phyloP scores from a whole-genome alignment of 2,113 vertebrate species.

The Heterotilapia buettikoferi region DNA sequence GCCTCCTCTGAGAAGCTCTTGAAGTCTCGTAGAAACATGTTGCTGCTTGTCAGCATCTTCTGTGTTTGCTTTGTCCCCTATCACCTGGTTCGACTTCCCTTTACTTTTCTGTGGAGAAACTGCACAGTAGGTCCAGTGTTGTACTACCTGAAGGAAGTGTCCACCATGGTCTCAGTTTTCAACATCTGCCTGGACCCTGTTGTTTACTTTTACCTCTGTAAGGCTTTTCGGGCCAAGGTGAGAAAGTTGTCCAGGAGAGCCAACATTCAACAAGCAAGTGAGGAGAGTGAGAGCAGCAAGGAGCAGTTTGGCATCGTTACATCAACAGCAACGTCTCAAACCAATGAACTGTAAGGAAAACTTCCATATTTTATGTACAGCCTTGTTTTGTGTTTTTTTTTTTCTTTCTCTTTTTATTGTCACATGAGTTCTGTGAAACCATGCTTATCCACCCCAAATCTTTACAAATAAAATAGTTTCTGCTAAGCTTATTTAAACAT shows the following conservation, averaged over 20 bases:
- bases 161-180: neutral
- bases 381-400: neutral
- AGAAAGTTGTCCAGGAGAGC: neutral
- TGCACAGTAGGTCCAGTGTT: neutral
- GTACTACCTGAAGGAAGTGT: rapidly evolving
- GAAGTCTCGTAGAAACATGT: neutral
- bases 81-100: neutral
- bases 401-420: neutral
- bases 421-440: rapidly evolving
- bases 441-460: rapidly evolving
- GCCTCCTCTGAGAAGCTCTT: neutral
- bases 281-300: neutral
- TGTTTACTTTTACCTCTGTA: neutral
- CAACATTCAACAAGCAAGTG: neutral
- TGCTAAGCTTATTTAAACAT: rapidly evolving
- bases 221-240: neutral
- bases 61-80: neutral
- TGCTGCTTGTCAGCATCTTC: neutral
- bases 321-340: neutral
- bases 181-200: neutral
- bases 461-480: neutral
- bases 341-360: neutral
- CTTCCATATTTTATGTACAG: neutral
- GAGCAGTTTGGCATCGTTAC: neutral
- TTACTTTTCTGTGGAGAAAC: neutral